Base-by-base conservation (phyloP, 2,797 vertebrate species). In the Mus caroli region DNA sequence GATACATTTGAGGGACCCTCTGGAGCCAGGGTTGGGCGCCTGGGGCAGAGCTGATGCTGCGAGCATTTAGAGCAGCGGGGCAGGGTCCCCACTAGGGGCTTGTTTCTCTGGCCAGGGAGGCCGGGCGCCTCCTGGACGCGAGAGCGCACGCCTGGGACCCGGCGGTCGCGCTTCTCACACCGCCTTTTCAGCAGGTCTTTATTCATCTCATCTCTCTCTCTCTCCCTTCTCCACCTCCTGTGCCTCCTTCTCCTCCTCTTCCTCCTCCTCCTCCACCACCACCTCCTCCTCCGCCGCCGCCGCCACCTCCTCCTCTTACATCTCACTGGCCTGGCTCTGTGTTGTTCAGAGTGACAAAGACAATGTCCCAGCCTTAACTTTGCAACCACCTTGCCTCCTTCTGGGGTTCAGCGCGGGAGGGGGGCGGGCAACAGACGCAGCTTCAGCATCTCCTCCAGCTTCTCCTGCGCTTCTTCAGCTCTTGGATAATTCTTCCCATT, bases 351-450 rank as follows among this genome's bases (percentile, higher is more conserved):
- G 98, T 98, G 98, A 98, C 98, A 98, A 98, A 98, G 97, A 98
- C 98, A 97, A 98, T 98, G 98, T 98, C 98, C 98, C 98, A 98
- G 98, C 97, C 97, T 97, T 98, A 99, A 99, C 98, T 99, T 98
- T 98, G 98, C 97, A 97, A 97, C 97, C 98, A 98, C 98, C 98
- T 98, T 98, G 98, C 95, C 96, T 98, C 96, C 96, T 98, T 95
- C 97, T 97, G 97, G 98, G 98, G 98, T 98, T 96, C 97, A 87
- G 98, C 97, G 97, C 91, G 75, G 95, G 88, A 90, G 75, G 62
- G 67, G 4, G 82, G 84, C 84, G 94, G 94, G 85, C 95, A 40
- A 96, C 91, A 46, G 93, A 89, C 84, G 76, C 92, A 92, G 97
- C 97, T 97, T 97, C 98, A 98, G 97, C 98, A 98, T 98, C 98